Base-by-base conservation (phyloP, 2,888 invertebrate genomes). In the Sepiola atlantica region DNA sequence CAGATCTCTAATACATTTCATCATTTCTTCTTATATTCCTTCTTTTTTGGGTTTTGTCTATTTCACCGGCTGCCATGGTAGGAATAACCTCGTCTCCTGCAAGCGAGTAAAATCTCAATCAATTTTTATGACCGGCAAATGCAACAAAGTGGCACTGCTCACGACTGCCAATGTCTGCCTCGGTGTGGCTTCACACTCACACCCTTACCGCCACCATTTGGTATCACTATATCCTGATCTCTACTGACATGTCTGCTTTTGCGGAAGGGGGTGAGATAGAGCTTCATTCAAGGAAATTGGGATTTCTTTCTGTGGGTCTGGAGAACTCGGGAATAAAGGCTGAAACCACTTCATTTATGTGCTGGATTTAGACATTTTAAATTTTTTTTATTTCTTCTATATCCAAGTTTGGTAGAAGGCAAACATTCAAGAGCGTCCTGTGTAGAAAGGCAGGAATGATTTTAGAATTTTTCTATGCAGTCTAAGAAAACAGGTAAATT, bases 11-110 rank as follows among this genome's bases (percentile, higher is more conserved):
- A 77, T 77, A 77, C 77, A 77, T 77, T 77, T n/a, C 2, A 16
- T n/a, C 14, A n/a, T 32, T n/a, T 16, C 12, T 77, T n/a, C 14
- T 77, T 28, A n/a, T n/a, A 16, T 77, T 77, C 77, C n/a, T 32
- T 32, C 16, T n/a, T 77, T 77, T 77, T 24, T n/a, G n/a, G n/a
- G n/a, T 77, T 77, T n/a, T 77, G 12, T 77, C 16, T 32, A 77
- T 32, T 77, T 77, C 77, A n/a, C 77, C 32, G 77, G n/a, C 77
- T 77, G n/a, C 77, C 32, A 16, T 77, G 77, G 77, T 77, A n/a
- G n/a, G 77, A 77, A 77, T 77, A 77, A 77, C 77, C 77, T 77
- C n/a, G n/a, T 77, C 77, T 77, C 77, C n/a, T n/a, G 77, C 77
- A 32, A 77, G 77, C 77, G 32, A 77, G 77, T 77, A n/a, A 77